Conservation (phyloP, 2,797 vertebrate genomes). For the Clarias fuscus region DNA sequence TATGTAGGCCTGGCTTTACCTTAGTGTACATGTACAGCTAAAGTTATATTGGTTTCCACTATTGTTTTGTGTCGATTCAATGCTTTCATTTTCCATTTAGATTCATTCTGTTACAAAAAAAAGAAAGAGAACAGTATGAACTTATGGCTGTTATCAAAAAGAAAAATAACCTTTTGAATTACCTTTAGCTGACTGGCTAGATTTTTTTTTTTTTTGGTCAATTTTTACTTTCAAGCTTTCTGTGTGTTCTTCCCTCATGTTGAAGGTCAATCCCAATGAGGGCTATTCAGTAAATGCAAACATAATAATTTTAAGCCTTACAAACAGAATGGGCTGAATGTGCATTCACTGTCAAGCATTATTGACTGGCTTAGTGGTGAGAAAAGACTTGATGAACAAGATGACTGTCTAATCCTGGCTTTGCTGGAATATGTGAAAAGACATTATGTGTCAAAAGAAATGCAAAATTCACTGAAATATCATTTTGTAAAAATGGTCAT, state of each 20-base stretch:
- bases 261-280: slow-evolving; percentile 35
- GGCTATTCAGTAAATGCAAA: slow-evolving; percentile 49
- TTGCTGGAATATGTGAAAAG: slow-evolving; percentile 52
- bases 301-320: slow-evolving; percentile 50
- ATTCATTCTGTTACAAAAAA: slow-evolving; percentile 10
- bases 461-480: slow-evolving; percentile 43
- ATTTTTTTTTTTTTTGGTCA: neutral
- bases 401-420: slow-evolving; percentile 57
- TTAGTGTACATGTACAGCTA: neutral
- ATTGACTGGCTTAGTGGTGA: slow-evolving; percentile 45
- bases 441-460: slow-evolving; percentile 55
- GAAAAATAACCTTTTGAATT: neutral
- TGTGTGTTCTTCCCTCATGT: slow-evolving; percentile 8
- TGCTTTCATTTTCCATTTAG: neutral
- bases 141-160: neutral
- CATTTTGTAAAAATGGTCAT: slow-evolving; percentile 50
- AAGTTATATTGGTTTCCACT: neutral
- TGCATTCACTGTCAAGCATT: slow-evolving; percentile 49
- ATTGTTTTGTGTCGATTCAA: neutral
- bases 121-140: neutral
- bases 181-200: neutral
- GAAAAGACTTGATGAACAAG: slow-evolving; percentile 47
- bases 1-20: neutral
- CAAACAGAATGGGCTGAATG: slow-evolving; percentile 48
- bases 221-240: slow-evolving; percentile 22